phyloP scores from a whole-genome alignment of 2,888 invertebrate species.

The Xylocampa areola region DNA sequence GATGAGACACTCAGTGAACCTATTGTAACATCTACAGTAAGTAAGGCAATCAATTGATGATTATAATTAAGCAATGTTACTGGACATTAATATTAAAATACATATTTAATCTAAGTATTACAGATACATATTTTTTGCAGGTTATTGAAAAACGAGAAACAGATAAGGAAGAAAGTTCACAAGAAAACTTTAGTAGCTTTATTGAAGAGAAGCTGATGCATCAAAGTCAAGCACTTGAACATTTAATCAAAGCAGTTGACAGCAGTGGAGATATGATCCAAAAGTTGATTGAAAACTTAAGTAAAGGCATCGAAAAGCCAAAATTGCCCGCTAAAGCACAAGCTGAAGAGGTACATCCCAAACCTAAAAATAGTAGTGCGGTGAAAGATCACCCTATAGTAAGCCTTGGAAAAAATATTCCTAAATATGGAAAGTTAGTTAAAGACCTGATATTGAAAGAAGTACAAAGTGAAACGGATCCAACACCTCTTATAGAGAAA shows the following conservation, averaged over 20 bases:
- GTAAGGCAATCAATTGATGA: slow-evolving; percentile 14
- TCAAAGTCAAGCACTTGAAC: slow-evolving; percentile 75
- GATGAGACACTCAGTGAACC: slow-evolving; percentile 21
- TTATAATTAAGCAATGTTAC: background rate
- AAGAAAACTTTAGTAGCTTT: slow-evolving; percentile 60
- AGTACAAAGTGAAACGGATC: slow-evolving; percentile 62
- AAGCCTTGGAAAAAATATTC: slow-evolving; percentile 69
- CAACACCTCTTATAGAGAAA: slow-evolving; percentile 66
- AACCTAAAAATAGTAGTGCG: slow-evolving; percentile 48
- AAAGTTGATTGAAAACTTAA: slow-evolving; percentile 68
- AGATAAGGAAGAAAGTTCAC: slow-evolving; percentile 29
- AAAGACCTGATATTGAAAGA: slow-evolving; percentile 67
- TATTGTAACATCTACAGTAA: slow-evolving; percentile 60
- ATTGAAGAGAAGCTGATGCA: slow-evolving; percentile 74
- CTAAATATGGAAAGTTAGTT: slow-evolving; percentile 72
- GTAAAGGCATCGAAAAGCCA: slow-evolving; percentile 61
- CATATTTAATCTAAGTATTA: no score
- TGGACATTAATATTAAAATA: background rate
- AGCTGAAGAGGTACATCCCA: slow-evolving; percentile 57
- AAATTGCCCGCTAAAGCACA: slow-evolving; percentile 69
- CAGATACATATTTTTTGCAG: slow-evolving; percentile 54
- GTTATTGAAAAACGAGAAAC: slow-evolving; percentile 64
- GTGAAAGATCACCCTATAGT: slow-evolving; percentile 63
- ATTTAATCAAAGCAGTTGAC: slow-evolving; percentile 66
- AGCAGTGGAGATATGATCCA: slow-evolving; percentile 66